Percentiles rank a stretch among this genome's conserved stretches.
Conservation (phyloP, 2,797 vertebrate genomes). For the Schizopygopsis malacanthus region DNA sequence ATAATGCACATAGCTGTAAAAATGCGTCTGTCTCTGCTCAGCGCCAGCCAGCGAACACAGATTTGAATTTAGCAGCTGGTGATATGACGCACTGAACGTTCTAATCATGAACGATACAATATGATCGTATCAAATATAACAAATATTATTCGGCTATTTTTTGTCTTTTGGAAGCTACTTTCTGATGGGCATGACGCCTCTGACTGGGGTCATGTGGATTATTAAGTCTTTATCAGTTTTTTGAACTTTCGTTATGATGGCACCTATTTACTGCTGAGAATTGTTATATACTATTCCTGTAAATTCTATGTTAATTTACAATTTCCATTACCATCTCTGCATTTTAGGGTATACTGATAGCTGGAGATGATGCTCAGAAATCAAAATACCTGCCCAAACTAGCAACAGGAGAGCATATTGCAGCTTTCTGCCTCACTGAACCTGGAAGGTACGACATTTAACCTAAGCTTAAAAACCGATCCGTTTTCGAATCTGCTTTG, state of each 20-base stretch:
- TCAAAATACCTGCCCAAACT: conserved; percentile 91
- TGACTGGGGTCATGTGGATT: neutral
- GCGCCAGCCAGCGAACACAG: too few species aligned
- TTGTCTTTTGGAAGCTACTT: too few species aligned
- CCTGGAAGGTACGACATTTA: conserved; percentile 83
- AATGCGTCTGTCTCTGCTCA: too few species aligned
- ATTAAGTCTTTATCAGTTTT: neutral
- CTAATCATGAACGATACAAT: too few species aligned
- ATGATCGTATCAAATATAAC: too few species aligned
- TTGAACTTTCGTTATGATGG: neutral
- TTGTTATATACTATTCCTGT: neutral
- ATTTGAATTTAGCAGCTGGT: too few species aligned
- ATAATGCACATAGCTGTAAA: too few species aligned
- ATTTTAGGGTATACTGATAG: conserved; percentile 89
- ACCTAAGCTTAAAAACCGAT: neutral
- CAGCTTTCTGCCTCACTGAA: conserved; percentile 96
- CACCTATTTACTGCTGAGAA: neutral
- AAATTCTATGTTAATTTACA: neutral
- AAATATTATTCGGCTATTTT: too few species aligned
- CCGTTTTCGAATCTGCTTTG: neutral
- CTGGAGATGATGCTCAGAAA: conserved; percentile 92
- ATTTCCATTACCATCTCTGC: neutral
- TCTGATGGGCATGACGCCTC: too few species aligned
- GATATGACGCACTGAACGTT: too few species aligned
- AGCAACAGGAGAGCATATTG: conserved; percentile 89